Evolutionary conservation across 2,888 invertebrate genomes (phyloP), one percentile per base, ranked within the genome.

Genomic region (Odontomyia ornata): DNA sequence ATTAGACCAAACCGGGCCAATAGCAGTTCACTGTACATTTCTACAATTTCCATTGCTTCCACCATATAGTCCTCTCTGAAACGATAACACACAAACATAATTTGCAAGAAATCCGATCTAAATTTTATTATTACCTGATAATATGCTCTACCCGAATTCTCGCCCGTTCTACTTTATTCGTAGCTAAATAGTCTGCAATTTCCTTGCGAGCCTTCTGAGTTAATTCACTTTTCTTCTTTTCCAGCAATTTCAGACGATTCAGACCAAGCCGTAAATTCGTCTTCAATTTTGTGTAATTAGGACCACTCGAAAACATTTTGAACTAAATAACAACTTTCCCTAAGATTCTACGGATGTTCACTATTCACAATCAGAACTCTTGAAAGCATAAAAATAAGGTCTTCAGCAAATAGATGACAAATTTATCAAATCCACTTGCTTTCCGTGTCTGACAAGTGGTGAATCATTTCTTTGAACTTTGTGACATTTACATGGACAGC

Each of bases 71-170:
- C 99, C 88, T 99, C 98, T 64, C 99, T 92, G 52, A 76, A 27
- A 15, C 25, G 18, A 23, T 4, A 36, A 9, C 36, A n/a, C n/a
- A n/a, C n/a, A n/a, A 46, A 15, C n/a, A 15, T 56, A 0, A 18
- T 56, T 56, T 21, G 56, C n/a, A 18, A 5, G n/a, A 0, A 2
- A 56, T 13, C 11, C 21, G 56, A 56, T 18, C 18, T n/a, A n/a
- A n/a, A 25, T 13, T 13, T 23, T n/a, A 21, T 18, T 25, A 77
- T 76, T 85, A 91, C 92, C 92, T 90, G 77, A 99, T 98, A 77
- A 99, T 99, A 83, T 98, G 96, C 87, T 99, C 99, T 11, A 99
- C 99, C 28, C 99, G 90, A 80, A 99, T 99, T 86, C 96, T 95
- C 0, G 99, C 99, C 80, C 95, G 88, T 87, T 96, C 96, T 81